Conservation (phyloP, 2,888 invertebrate genomes). For the Mermis nigrescens region DNA sequence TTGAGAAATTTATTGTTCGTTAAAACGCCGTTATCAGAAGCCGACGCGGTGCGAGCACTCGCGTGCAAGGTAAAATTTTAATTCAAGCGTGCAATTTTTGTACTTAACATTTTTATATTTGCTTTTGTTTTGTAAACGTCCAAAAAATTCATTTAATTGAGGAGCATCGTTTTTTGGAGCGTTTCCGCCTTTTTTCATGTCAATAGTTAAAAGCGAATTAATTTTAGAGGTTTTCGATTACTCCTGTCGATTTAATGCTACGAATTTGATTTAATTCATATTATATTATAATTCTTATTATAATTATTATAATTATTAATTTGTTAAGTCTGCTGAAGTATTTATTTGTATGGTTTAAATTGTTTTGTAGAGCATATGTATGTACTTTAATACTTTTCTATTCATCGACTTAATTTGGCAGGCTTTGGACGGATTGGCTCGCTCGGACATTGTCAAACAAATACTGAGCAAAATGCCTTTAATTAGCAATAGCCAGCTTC, state of each 20-base stretch:
- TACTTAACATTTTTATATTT: no score
- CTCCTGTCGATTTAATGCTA: no score
- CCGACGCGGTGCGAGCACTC: slow-evolving; percentile 74
- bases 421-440: slow-evolving; percentile 71
- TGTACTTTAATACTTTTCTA: slow-evolving; percentile 12
- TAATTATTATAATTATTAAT: not conserved
- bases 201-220: no score
- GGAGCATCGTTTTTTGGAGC: no score
- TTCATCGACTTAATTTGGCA: no score
- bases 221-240: no score
- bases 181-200: no score
- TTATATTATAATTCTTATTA: no score
- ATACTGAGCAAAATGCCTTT: slow-evolving; percentile 84
- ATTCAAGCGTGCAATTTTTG: slow-evolving; percentile 7
- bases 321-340: not conserved
- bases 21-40: slow-evolving; percentile 86
- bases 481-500: slow-evolving; percentile 75
- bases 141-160: no score
- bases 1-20: slow-evolving; percentile 67
- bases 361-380: not conserved
- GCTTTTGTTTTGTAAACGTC: no score
- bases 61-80: slow-evolving; percentile 47
- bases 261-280: no score
- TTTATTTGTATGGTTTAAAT: not conserved
- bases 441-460: slow-evolving; percentile 74